These are phyloP conservation scores for Puffinus mauretanicus DNA, from an alignment of 2,113 vertebrate species.

Conservation along the genomic window DNA sequence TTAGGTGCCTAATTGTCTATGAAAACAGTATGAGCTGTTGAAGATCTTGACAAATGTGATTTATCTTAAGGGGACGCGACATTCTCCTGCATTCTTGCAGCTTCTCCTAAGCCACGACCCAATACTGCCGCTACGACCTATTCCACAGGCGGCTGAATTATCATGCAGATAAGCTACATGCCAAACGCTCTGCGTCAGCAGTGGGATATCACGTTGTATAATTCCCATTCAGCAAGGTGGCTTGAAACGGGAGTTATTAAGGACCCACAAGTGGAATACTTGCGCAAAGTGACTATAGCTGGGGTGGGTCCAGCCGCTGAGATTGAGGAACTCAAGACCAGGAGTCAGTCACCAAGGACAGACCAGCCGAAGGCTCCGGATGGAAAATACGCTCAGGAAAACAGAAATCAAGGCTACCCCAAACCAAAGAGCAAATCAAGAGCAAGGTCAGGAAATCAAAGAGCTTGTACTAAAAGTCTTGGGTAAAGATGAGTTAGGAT, in stretches of 20 bases:
- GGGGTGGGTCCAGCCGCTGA: background rate
- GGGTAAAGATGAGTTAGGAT: background rate
- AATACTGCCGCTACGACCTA: background rate
- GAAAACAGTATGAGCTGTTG: slow-evolving; percentile 17
- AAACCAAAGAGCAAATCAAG: background rate
- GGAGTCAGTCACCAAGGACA: background rate
- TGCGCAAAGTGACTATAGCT: background rate
- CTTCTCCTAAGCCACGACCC: slow-evolving; percentile 12
- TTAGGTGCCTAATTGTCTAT: slow-evolving; percentile 63
- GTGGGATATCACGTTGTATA: background rate
- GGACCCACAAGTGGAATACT: slow-evolving; percentile 16
- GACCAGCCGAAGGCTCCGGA: background rate
- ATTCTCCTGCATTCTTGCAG: slow-evolving; percentile 17
- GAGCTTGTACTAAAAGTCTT: background rate
- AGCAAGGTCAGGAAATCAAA: background rate
- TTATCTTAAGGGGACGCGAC: slow-evolving; percentile 8
- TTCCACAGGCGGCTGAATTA: slow-evolving; percentile 18
- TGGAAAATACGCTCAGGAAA: background rate
- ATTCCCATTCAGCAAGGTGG: slow-evolving; percentile 16
- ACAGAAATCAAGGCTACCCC: background rate
- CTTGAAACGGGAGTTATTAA: background rate
- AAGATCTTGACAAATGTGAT: slow-evolving; percentile 48
- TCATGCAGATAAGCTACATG: background rate
- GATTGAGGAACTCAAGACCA: background rate
- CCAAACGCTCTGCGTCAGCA: background rate